Evolutionary conservation across 2,888 invertebrate species (phyloP).

Genomic region (Philhelius pedissequus): DNA sequence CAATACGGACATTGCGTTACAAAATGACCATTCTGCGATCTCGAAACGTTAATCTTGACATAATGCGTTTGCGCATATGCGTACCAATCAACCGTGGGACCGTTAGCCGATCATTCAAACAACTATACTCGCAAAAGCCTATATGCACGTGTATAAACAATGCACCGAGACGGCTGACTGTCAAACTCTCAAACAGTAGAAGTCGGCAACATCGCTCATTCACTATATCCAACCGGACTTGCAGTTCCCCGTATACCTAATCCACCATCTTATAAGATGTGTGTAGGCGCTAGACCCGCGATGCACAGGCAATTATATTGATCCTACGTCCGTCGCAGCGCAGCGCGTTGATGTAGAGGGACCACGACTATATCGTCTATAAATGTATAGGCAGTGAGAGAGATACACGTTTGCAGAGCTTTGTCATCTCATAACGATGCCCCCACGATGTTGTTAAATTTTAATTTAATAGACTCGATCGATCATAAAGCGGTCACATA

Average conservation of each 20-base stretch:
- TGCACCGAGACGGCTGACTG: constrained; percentile 34
- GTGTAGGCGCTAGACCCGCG: constrained; percentile 52
- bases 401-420: constrained; percentile 24
- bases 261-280: constrained; percentile 3
- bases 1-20: constrained; percentile 33
- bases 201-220: constrained; percentile 56
- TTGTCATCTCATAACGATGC: constrained; percentile 48
- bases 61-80: constrained; percentile 37
- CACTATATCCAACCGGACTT: constrained; percentile 27
- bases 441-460: constrained; percentile 61
- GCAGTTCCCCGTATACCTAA: constrained; percentile 1
- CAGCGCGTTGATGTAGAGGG: not conserved
- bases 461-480: constrained; percentile 65
- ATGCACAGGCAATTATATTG: constrained; percentile 10
- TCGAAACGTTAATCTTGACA: constrained; percentile 19
- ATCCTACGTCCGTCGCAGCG: no score
- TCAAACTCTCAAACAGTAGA: constrained; percentile 44
- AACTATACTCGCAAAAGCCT: not conserved
- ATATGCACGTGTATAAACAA: not conserved
- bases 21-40: constrained; percentile 25
- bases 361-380: not conserved
- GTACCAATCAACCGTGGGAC: constrained; percentile 34
- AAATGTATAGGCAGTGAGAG: not conserved
- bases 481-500: constrained; percentile 54
- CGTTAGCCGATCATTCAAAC: constrained; percentile 3